Percentiles rank a stretch among this genome's conserved stretches.
phyloP scores from a whole-genome alignment of 1,140 invertebrate genomes.

The Lepidurus arcticus region DNA sequence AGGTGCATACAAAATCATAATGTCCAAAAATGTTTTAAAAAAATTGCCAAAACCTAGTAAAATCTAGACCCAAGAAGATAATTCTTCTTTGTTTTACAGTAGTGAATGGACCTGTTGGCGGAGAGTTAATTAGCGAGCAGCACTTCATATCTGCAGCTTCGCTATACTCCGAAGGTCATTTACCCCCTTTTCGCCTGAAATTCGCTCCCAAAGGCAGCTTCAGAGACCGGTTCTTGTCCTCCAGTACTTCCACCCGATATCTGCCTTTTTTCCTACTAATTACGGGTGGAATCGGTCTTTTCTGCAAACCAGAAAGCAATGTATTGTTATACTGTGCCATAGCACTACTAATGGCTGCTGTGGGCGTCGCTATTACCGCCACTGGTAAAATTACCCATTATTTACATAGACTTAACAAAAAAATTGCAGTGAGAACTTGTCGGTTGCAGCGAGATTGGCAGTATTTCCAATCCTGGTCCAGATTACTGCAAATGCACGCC shows the following conservation, averaged over 20 bases:
- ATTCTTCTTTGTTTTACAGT: slow-evolving; percentile 22
- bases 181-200: slow-evolving; percentile 25
- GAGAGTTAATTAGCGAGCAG: slow-evolving; percentile 33
- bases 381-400: not conserved
- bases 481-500: slow-evolving; percentile 25
- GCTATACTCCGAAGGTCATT: slow-evolving; percentile 26
- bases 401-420: too few relatives aligned
- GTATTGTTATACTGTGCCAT: not conserved
- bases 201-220: not conserved
- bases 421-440: slow-evolving; percentile 24
- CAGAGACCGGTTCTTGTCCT: not conserved
- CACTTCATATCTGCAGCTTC: slow-evolving; percentile 32
- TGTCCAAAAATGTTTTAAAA: too few relatives aligned
- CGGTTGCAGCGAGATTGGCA: slow-evolving; percentile 26
- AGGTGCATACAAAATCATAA: not conserved
- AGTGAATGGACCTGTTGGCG: not conserved
- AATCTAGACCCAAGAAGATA: not conserved
- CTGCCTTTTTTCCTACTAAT: not conserved
- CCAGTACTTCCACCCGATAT: not conserved
- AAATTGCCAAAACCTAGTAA: not conserved
- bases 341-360: slow-evolving; percentile 1
- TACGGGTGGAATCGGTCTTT: not conserved
- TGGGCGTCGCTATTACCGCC: not conserved
- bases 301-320: not conserved
- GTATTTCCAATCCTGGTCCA: slow-evolving; percentile 29